A percentile compares a stretch with the other conserved stretches of the same genome.
phyloP scores from a whole-genome alignment of 2,113 vertebrate genomes.

The Spilogale gracilis region DNA sequence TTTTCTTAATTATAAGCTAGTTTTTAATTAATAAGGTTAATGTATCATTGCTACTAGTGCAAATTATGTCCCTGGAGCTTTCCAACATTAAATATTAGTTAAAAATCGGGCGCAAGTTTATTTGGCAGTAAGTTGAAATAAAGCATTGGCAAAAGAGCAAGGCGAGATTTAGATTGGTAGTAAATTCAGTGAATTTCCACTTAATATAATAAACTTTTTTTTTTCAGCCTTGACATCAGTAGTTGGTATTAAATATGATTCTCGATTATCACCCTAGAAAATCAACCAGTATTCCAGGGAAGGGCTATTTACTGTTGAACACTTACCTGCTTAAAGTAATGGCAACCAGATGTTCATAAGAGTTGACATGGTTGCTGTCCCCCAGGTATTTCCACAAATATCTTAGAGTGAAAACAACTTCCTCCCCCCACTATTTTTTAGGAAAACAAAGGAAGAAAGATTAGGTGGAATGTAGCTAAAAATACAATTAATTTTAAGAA shows the following conservation, averaged over 20 bases:
- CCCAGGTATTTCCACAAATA: neutral
- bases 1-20: constrained; percentile 76
- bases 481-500: neutral
- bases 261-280: constrained; percentile 44
- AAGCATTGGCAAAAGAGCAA: constrained; percentile 60
- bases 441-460: neutral
- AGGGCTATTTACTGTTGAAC: neutral
- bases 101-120: constrained; percentile 63
- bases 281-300: neutral
- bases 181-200: constrained; percentile 63
- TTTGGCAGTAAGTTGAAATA: constrained; percentile 64
- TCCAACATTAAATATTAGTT: constrained; percentile 67
- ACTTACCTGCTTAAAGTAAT: neutral
- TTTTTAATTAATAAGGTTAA: constrained; percentile 73
- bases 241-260: constrained; percentile 9
- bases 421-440: neutral
- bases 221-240: constrained; percentile 12
- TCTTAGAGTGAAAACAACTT: neutral
- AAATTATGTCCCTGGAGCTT: constrained; percentile 56
- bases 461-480: neutral
- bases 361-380: neutral
- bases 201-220: constrained; percentile 51
- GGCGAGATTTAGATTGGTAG: constrained; percentile 31
- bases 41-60: constrained; percentile 58
- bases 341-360: neutral